A percentile compares a stretch with the other conserved stretches of the same genome.
Conservation (phyloP, 1,140 invertebrate species). For the Parasteatoda tepidariorum region DNA sequence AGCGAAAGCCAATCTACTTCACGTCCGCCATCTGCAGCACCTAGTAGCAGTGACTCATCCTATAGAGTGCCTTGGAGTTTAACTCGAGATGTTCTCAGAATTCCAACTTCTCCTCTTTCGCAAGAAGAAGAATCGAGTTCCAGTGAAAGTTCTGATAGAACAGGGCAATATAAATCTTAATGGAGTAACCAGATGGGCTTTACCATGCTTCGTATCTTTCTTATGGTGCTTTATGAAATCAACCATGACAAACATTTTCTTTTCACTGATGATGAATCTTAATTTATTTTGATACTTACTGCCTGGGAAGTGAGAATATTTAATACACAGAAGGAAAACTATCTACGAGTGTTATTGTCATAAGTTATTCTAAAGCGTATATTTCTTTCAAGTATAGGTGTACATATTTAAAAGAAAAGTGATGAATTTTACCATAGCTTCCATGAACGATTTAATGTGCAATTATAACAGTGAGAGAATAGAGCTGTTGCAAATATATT, state of each 20-base stretch:
- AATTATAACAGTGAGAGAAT: too few species aligned
- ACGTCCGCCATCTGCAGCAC: background rate
- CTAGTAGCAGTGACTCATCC: background rate
- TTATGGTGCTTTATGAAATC: background rate
- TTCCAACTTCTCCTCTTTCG: slow-evolving; percentile 46
- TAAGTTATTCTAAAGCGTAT: too few species aligned
- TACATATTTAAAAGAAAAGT: too few species aligned
- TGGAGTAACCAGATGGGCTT: background rate
- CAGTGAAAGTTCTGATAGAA: slow-evolving; percentile 60
- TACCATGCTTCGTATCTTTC: background rate
- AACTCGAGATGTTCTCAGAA: slow-evolving; percentile 32
- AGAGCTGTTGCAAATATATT: too few species aligned
- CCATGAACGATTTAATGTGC: too few species aligned
- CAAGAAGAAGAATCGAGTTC: slow-evolving; percentile 61
- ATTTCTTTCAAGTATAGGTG: too few species aligned
- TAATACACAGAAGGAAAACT: too few species aligned
- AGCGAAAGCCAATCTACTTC: background rate
- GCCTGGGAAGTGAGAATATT: too few species aligned
- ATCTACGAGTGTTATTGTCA: too few species aligned
- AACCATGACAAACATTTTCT: background rate
- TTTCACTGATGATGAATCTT: background rate
- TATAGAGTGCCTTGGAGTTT: slow-evolving; percentile 27
- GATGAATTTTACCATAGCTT: too few species aligned
- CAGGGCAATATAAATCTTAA: background rate
- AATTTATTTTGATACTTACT: too few species aligned